Conservation (phyloP, 2,113 vertebrate genomes). For the Cyprinodon tularosa region DNA sequence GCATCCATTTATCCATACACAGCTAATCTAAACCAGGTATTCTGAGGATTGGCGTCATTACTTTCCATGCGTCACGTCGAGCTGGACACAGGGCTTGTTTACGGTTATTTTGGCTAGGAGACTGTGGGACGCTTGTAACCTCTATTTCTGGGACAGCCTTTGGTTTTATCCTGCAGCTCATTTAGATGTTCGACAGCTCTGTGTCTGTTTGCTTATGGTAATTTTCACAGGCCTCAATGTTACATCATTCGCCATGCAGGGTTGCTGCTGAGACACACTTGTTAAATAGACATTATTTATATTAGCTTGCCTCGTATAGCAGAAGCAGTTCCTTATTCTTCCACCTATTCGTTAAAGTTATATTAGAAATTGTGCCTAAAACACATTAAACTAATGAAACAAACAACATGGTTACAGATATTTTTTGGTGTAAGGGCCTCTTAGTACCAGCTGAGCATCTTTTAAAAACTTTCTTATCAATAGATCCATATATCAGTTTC, state of each 20-base stretch:
- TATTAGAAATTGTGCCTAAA: too few relatives aligned
- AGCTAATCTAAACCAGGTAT: neutral
- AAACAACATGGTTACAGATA: too few relatives aligned
- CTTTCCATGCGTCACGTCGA: neutral
- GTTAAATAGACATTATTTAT: neutral
- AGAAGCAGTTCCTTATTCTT: too few relatives aligned
- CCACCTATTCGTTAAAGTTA: too few relatives aligned
- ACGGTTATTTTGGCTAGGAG: neutral
- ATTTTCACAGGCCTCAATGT: neutral
- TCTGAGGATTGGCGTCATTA: neutral
- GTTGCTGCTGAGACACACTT: neutral
- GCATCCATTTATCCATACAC: neutral
- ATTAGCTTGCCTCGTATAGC: too few relatives aligned
- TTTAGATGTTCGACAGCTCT: neutral
- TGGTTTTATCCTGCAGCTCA: neutral
- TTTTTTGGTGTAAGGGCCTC: too few relatives aligned
- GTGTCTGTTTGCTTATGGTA: neutral
- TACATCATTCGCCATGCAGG: neutral
- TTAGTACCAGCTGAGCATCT: too few relatives aligned
- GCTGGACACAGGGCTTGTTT: neutral
- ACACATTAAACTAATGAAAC: too few relatives aligned
- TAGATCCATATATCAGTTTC: too few relatives aligned
- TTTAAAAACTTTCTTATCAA: too few relatives aligned
- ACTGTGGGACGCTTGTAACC: neutral
- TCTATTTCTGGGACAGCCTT: neutral